Base-by-base conservation (phyloP, 2,888 invertebrate genomes). In the Colostygia pectinataria region DNA sequence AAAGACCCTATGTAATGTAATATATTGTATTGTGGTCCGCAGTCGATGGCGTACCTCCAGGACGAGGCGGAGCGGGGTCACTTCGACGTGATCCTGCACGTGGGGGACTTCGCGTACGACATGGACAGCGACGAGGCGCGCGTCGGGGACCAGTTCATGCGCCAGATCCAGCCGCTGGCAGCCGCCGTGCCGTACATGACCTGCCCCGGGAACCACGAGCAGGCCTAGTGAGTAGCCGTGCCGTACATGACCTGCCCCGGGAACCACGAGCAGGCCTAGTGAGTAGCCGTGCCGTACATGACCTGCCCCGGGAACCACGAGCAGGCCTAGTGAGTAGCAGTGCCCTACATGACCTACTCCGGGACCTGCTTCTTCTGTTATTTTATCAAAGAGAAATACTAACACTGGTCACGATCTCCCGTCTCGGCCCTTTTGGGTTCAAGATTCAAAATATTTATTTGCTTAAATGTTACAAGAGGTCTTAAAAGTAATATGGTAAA, bases 191-290 rank as follows among this genome's bases (percentile, higher is more conserved):
- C 98, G 0, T 99, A 99, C 79, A 96, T 97, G 96, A 95, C 96
- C 0, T 95, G 96, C 64, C 94, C 96, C n/a, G 98, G 98, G 39
- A 98, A 98, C 86, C 98, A 98, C 71, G 97, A 98, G 86, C 92
- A 94, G 72, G 92, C 87, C 50, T 97, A 96, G 95, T 96, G 70
- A 91, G 94, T 91, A 13, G 94, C 95, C 75, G 91, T 98, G 58
- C 98, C 98, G 0, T 99, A 99, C 79, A 96, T 97, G 96, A 95
- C 96, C 0, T 95, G 96, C 64, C 94, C 96, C n/a, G 98, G 98
- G 39, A 98, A 98, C 86, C 98, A 98, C 71, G 97, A 98, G 86
- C 92, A 94, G 72, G 92, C 87, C 50, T 97, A 96, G 95, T 96
- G 70, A 91, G 94, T 91, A 13, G 94, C 95, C 75, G 91, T 98